Evolutionary conservation across 2,113 vertebrate genomes (phyloP), one percentile per base, ranked within the genome.

Genomic region (Melanerpes aurifrons): DNA sequence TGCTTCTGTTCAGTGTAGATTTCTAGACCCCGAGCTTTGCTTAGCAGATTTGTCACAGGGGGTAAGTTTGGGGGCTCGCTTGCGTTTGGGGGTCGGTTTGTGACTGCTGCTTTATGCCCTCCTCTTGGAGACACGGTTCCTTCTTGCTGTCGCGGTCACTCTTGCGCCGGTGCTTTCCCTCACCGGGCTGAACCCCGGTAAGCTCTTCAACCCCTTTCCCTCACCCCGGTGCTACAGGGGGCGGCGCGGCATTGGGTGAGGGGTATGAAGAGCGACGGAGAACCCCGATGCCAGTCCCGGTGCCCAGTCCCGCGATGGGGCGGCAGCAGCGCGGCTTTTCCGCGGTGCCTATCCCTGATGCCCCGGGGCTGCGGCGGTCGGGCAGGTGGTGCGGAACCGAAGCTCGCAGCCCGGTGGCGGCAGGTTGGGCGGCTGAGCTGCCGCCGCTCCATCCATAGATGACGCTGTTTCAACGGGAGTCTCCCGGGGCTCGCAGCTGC

Each of bases 31-130:
- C 95, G 96, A 86, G 90, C 95, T 94, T 97, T 97, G 96, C 97
- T 96, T 97, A 97, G 94, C 97, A 96, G 96, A 95, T 91, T 97
- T 73, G 50, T 90, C 97, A 92, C 89, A 95, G 86, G 97, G 98
- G 99, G 99, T 99, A 99, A 99, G 98, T 97, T 93, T 90, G 54
- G 86, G 89, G 80, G 61, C 6, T 95, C 72, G 26, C 35, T 85
- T 25, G 83, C 82, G 57, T 76, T 85, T 37, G 93, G 93, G 94
- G 94, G 50, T 73, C 47, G 56, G 12, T 80, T 37, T n/a, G 69
- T 9, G 72, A 53, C 50, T 53, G 1, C 90, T 71, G 87, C 91
- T 97, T 92, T 78, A 94, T 92, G 76, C 68, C 67, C 88, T 74
- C 62, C 40, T 80, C 31, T 82, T 91, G 70, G 88, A 94, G 83